Evolutionary conservation across 2,797 vertebrate genomes (phyloP).

Genomic region (Petrocephalus sullivani): DNA sequence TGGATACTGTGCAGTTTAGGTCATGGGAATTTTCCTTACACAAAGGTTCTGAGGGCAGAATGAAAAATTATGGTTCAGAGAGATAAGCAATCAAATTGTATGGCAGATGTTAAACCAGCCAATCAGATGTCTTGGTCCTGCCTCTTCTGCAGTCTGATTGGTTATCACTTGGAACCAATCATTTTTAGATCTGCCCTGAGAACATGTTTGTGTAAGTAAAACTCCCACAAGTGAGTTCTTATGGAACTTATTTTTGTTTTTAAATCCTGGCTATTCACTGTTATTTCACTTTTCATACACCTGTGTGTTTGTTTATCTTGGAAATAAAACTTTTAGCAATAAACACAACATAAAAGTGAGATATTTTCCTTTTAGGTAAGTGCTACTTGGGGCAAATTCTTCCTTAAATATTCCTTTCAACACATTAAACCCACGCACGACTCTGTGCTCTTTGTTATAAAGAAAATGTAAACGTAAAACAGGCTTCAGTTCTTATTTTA

Average conservation of each 20-base stretch:
- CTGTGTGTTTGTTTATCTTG: not conserved
- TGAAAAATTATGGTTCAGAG: no score
- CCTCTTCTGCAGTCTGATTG: no score
- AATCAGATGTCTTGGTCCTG: no score
- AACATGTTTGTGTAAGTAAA: no score
- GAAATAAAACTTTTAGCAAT: not conserved
- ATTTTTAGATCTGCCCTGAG: no score
- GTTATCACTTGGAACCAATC: no score
- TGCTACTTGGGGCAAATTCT: not conserved
- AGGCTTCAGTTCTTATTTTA: conserved; percentile 26
- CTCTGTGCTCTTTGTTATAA: not conserved
- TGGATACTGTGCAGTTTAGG: not conserved
- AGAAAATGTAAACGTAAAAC: conserved; percentile 35
- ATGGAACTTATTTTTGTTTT: not conserved
- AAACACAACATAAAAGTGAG: not conserved
- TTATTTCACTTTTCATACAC: not conserved
- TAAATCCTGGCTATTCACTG: not conserved
- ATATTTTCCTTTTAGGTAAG: not conserved
- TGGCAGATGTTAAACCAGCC: no score
- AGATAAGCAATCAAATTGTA: no score
- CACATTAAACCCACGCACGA: not conserved
- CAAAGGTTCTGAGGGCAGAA: no score
- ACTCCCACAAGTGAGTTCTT: not conserved
- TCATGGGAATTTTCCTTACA: no score
- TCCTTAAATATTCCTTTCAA: not conserved